Base-by-base conservation (phyloP, 2,113 vertebrate species). In the Toxotes chatareus region DNA sequence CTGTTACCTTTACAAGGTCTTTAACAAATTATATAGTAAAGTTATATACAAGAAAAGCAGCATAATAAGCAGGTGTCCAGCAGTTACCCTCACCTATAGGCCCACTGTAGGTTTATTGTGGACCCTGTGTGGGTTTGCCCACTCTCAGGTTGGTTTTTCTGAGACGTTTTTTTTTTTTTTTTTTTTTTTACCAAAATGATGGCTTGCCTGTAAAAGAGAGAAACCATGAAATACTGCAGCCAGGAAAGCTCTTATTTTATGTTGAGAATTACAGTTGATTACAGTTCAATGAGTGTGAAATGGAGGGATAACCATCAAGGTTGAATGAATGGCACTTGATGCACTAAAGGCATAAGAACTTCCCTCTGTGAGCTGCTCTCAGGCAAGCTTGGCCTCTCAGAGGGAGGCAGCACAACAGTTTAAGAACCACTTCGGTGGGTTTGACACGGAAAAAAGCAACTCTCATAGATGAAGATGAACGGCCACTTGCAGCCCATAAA, bases 261-360 rank as follows among this genome's bases (percentile, higher is more conserved):
- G 2, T n/a, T 4, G 1, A 40, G 32, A 42, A 77, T 46, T 53
- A 55, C 64, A 31, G 32, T 31, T 66, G 9, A 67, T 74, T 69
- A 34, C 23, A 70, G 59, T 61, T 78, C 65, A 80, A 47, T 8
- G 34, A 46, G 13, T 42, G 49, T 74, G 67, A 77, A 76, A 16
- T 61, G 34, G 46, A 55, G 38, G 42, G n/a, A 57, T 74, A 32
- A 11, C 38, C 49, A 44, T 66, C 1, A 27, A 36, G 40, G 62
- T 72, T 65, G 63, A 55, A 62, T 27, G 65, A 53, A 36, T 57
- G 59, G 3, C 23, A 78, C n/a, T 31, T 47, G 69, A 66, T 74
- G 69, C 10, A 74, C 32, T 31, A 9, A 19, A 64, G 36, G 36
- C 62, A 34, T 10, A 17, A 75, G 31, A 73, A 42, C 16, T 1